Evolutionary conservation across 2,888 invertebrate genomes (phyloP).

Genomic region (Acholoe squamosa): DNA sequence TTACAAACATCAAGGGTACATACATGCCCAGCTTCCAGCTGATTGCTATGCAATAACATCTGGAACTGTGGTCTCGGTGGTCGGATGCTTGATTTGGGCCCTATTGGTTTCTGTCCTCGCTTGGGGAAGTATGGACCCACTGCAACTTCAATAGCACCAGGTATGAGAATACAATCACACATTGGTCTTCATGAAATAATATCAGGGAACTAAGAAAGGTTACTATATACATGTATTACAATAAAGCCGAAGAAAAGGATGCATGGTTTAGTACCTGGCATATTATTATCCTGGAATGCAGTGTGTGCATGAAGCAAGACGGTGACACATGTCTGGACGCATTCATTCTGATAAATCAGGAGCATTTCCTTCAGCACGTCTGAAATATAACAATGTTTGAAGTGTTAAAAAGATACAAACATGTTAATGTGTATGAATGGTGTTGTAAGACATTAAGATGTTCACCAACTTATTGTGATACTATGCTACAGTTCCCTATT

Average conservation of each 20-base stretch:
- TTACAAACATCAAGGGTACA: constrained; percentile 50
- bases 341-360: constrained; percentile 90
- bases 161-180: too few species aligned
- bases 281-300: constrained; percentile 87
- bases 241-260: not conserved
- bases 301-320: constrained; percentile 93
- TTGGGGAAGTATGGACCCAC: constrained; percentile 91
- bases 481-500: not conserved
- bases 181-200: too few species aligned
- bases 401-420: too few species aligned
- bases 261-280: constrained; percentile 73
- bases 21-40: constrained; percentile 88
- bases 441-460: too few species aligned
- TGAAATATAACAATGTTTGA: constrained; percentile 73
- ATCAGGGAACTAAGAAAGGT: too few species aligned
- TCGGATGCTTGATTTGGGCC: constrained; percentile 87
- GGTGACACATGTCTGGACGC: constrained; percentile 92
- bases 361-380: constrained; percentile 91
- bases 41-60: constrained; percentile 91
- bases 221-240: too few species aligned
- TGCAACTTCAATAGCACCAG: constrained; percentile 84
- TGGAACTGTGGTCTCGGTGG: constrained; percentile 92
- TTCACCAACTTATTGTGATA: too few species aligned
- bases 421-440: too few species aligned
- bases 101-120: constrained; percentile 86